A percentile compares a stretch with the other conserved stretches of the same genome.
These are phyloP conservation scores for Gobio occitaniae DNA, from an alignment of 2,797 vertebrate genomes.

Conservation along the genomic window DNA sequence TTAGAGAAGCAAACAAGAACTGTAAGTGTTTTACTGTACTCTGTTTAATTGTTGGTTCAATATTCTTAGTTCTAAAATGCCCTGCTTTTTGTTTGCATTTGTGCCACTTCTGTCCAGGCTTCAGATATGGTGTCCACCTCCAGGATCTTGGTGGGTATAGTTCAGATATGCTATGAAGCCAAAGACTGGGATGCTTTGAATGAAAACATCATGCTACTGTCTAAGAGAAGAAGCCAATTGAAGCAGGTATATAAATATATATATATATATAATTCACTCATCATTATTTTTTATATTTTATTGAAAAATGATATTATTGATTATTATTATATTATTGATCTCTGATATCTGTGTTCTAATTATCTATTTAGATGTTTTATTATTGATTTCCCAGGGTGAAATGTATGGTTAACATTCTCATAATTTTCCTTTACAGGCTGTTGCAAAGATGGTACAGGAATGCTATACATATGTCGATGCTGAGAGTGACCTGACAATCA, in stretches of 20 bases:
- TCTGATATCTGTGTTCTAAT: neutral
- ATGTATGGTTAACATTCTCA: neutral
- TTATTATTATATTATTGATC: neutral
- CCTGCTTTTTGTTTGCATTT: slow-evolving; percentile 1
- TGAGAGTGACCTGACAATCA: slow-evolving; percentile 89
- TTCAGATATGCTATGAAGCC: slow-evolving; percentile 96
- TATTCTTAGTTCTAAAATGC: neutral
- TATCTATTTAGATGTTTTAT: neutral
- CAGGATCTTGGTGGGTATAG: slow-evolving; percentile 93
- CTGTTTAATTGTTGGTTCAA: neutral
- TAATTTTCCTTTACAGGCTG: slow-evolving; percentile 80
- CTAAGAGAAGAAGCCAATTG: slow-evolving; percentile 95
- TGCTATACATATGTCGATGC: slow-evolving; percentile 94
- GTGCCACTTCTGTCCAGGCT: slow-evolving; percentile 77
- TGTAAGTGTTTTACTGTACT: slow-evolving; percentile 74
- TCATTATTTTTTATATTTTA: neutral
- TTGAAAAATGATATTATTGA: neutral
- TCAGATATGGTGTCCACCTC: slow-evolving; percentile 98
- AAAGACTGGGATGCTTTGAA: slow-evolving; percentile 97
- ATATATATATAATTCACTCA: no score
- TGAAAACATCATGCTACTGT: slow-evolving; percentile 96
- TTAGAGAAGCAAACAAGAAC: slow-evolving; percentile 98
- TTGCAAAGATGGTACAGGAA: slow-evolving; percentile 99
- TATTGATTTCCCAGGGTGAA: neutral
- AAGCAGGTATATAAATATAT: slow-evolving; percentile 84